phyloP scores from a whole-genome alignment of 2,888 invertebrate genomes.

The Notodonta ziczac region DNA sequence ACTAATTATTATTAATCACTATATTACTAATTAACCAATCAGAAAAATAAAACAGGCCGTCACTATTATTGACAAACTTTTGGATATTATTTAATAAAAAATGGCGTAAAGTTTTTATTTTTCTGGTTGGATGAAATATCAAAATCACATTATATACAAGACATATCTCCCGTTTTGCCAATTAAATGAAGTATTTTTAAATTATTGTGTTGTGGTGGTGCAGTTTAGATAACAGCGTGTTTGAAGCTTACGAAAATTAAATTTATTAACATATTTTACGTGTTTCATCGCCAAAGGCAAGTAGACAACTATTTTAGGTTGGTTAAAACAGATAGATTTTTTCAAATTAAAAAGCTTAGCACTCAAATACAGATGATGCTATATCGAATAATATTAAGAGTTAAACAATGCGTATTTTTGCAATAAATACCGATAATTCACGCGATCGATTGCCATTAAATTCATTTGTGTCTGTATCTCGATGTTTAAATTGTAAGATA shows the following conservation, averaged over 20 bases:
- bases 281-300: no score
- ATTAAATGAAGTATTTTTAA: conserved; percentile 65
- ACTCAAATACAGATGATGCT: conserved; percentile 20
- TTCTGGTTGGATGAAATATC: conserved; percentile 10
- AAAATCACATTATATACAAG: conserved; percentile 40
- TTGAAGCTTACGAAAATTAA: conserved; percentile 40
- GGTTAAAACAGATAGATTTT: no score
- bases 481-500: conserved; percentile 22
- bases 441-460: conserved; percentile 21
- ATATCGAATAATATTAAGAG: conserved; percentile 11
- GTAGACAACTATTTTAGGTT: no score
- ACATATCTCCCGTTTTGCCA: conserved; percentile 84
- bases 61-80: neutral
- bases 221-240: conserved; percentile 40
- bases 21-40: neutral
- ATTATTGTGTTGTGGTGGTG: conserved; percentile 57
- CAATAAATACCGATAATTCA: conserved; percentile 38
- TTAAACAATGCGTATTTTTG: conserved; percentile 40
- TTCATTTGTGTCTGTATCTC: conserved; percentile 12
- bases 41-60: neutral
- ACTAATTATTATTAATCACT: no score
- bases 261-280: neutral
- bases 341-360: conserved; percentile 3
- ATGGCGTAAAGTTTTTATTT: neutral
- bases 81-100: neutral